Evolutionary conservation across 2,113 vertebrate genomes (phyloP).

Genomic region (Hippolais icterina): DNA sequence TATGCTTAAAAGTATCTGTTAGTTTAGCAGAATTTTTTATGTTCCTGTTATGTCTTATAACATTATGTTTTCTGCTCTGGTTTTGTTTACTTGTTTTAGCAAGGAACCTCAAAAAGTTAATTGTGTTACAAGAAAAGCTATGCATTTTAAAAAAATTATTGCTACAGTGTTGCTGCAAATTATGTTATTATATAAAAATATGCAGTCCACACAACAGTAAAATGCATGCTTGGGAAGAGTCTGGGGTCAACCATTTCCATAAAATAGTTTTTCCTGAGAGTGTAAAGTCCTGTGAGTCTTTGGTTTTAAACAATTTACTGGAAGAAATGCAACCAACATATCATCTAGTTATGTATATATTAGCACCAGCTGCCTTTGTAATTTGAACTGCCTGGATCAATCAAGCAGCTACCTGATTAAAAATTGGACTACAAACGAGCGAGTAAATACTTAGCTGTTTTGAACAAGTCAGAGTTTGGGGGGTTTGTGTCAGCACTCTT

Average conservation of each 20-base stretch:
- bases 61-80: neutral
- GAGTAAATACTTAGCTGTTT: constrained; percentile 78
- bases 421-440: constrained; percentile 71
- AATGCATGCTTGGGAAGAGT: neutral
- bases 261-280: neutral
- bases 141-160: neutral
- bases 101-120: neutral
- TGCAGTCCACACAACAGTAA: neutral
- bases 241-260: neutral
- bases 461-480: constrained; percentile 72
- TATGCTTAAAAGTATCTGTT: neutral
- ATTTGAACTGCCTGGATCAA: constrained; percentile 75
- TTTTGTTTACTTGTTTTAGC: neutral
- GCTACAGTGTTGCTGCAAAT: neutral
- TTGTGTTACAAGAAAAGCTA: neutral
- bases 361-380: constrained; percentile 68
- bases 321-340: constrained; percentile 60
- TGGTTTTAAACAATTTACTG: constrained; percentile 65
- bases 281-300: constrained; percentile 42
- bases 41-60: neutral
- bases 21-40: neutral
- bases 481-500: constrained; percentile 61
- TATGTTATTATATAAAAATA: neutral
- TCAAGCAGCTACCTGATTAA: constrained; percentile 76
- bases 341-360: constrained; percentile 69